Evolutionary conservation across 2,797 vertebrate genomes (phyloP).

Genomic region (Delichon dasypus): DNA sequence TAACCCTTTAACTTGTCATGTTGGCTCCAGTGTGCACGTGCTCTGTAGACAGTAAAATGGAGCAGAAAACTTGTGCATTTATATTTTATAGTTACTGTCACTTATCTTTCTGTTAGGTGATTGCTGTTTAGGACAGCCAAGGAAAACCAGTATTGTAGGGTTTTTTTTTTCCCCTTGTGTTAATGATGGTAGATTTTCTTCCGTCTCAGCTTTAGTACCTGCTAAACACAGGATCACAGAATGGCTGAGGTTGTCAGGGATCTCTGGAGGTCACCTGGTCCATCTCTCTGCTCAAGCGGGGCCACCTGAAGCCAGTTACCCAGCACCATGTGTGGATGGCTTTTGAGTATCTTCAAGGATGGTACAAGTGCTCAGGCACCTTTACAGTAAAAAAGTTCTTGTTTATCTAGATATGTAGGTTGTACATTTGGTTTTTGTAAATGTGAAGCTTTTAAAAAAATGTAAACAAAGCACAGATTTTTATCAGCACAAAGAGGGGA

Average conservation of each 20-base stretch:
- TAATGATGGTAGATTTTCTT: neutral
- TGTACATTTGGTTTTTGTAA: neutral
- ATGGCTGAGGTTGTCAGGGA: neutral
- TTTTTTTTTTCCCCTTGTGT: neutral
- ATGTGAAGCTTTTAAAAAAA: neutral
- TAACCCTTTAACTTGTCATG: constrained; percentile 29
- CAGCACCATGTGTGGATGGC: neutral
- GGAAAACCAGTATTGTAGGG: neutral
- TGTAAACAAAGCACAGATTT: neutral
- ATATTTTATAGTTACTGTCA: neutral
- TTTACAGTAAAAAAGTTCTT: neutral
- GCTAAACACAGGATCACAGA: neutral
- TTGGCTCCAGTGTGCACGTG: neutral
- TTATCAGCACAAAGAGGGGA: neutral
- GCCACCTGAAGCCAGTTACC: neutral
- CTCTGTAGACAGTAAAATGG: neutral
- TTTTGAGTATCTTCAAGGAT: neutral
- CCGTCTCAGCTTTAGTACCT: neutral
- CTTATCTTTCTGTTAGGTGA: neutral
- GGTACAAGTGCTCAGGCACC: neutral
- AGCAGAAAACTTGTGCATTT: neutral
- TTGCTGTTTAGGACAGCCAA: neutral
- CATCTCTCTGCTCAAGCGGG: neutral
- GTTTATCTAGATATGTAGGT: neutral
- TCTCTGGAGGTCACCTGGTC: neutral